A percentile compares a stretch with the other conserved stretches of the same genome.
Evolutionary conservation across 1,140 invertebrate species (phyloP).

Genomic region (Wiebesia pumilae): DNA sequence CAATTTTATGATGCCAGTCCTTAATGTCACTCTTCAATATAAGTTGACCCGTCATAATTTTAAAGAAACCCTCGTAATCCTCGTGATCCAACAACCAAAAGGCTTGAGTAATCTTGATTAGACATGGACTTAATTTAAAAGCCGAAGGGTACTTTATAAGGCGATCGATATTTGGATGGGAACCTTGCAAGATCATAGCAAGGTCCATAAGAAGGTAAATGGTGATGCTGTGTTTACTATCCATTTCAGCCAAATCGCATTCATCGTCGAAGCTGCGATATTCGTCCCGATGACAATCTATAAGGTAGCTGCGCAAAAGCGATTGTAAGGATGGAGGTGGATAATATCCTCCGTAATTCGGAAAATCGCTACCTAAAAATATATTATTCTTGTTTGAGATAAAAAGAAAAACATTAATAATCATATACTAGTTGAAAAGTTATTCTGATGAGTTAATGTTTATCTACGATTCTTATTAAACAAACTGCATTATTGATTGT

Average conservation of each 20-base stretch:
- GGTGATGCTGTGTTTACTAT: conserved; percentile 85
- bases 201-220: conserved; percentile 90
- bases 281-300: conserved; percentile 70
- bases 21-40: conserved; percentile 72
- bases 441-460: no score
- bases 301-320: conserved; percentile 83
- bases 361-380: conserved; percentile 12
- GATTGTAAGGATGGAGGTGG: conserved; percentile 88
- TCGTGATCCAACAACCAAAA: conserved; percentile 91
- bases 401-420: neutral
- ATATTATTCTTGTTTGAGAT: neutral
- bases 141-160: conserved; percentile 85
- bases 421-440: no score
- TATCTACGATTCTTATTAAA: no score
- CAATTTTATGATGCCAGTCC: conserved; percentile 77
- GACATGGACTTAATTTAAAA: conserved; percentile 82
- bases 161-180: conserved; percentile 76
- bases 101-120: conserved; percentile 85
- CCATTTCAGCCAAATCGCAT: conserved; percentile 65
- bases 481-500: no score
- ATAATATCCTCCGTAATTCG: conserved; percentile 77
- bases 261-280: conserved; percentile 54
- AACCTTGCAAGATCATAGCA: conserved; percentile 78
- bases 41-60: conserved; percentile 68
- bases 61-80: conserved; percentile 77